phyloP scores from a whole-genome alignment of 2,113 vertebrate species.

The Odocoileus hemionus region DNA sequence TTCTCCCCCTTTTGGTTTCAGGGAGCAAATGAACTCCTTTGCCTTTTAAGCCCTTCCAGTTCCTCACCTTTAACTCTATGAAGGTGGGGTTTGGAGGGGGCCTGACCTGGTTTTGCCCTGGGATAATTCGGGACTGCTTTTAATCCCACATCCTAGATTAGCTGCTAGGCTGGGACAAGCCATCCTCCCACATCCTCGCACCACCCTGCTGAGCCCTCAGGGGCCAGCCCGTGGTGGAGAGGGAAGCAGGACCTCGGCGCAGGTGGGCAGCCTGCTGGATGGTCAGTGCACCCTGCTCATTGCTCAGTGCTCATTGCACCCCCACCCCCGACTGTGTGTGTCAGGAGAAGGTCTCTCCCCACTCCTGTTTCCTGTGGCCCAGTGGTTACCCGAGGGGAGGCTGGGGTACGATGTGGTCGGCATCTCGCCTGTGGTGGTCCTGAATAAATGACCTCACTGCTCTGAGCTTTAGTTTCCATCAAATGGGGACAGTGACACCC shows the following conservation, averaged over 20 bases:
- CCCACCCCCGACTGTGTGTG: no score
- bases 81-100: neutral
- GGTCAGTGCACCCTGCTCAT: neutral
- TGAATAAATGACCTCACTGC: neutral
- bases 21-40: neutral
- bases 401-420: neutral
- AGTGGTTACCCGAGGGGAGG: accelerated
- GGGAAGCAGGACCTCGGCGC: accelerated
- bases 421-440: neutral
- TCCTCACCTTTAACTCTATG: neutral
- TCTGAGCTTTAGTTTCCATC: neutral
- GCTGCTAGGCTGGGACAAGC: neutral
- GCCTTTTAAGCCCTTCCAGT: neutral
- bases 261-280: neutral
- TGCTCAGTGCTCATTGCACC: accelerated
- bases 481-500: neutral
- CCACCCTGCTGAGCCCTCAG: neutral
- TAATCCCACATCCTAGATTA: neutral
- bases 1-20: neutral
- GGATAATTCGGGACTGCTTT: neutral
- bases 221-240: accelerated
- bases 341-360: neutral
- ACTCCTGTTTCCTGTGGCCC: neutral
- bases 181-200: accelerated
- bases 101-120: neutral